Conservation (phyloP, 2,113 vertebrate species). For the Siniperca knerii region DNA sequence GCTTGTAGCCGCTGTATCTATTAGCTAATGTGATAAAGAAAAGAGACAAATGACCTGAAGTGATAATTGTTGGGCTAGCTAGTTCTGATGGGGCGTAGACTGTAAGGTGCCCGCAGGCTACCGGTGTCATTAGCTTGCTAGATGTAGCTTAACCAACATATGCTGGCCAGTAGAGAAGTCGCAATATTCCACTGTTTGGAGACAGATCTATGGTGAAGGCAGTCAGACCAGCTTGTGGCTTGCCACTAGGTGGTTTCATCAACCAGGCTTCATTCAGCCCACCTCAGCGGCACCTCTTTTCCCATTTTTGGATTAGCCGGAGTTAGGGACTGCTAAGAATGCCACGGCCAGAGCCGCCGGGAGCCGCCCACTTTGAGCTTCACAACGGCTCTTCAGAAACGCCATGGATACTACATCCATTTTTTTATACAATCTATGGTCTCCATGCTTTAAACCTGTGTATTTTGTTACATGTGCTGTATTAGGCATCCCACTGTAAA, state of each 20-base stretch:
- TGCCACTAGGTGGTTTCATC: too few relatives aligned
- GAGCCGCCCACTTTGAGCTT: too few relatives aligned
- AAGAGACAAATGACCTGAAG: not conserved
- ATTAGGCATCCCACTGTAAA: not conserved
- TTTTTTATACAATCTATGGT: not conserved
- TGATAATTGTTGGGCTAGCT: not conserved
- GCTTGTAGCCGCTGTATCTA: not conserved
- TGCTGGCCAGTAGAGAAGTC: not conserved
- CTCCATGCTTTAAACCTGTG: not conserved
- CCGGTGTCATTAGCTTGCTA: not conserved
- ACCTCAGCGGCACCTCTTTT: too few relatives aligned
- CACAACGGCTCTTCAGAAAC: too few relatives aligned
- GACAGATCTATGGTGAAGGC: not conserved
- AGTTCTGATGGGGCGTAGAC: not conserved
- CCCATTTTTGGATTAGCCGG: too few relatives aligned
- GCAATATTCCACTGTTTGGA: not conserved
- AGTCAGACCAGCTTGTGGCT: not conserved
- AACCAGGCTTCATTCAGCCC: too few relatives aligned
- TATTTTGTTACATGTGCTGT: conserved; percentile 5
- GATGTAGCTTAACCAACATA: not conserved
- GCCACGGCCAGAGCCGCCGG: too few relatives aligned
- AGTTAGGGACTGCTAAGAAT: too few relatives aligned
- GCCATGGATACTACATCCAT: too few relatives aligned
- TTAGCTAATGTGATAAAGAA: not conserved
- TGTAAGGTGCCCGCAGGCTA: not conserved